Conservation (phyloP, 2,888 invertebrate species). For the Microplitis manilae region DNA sequence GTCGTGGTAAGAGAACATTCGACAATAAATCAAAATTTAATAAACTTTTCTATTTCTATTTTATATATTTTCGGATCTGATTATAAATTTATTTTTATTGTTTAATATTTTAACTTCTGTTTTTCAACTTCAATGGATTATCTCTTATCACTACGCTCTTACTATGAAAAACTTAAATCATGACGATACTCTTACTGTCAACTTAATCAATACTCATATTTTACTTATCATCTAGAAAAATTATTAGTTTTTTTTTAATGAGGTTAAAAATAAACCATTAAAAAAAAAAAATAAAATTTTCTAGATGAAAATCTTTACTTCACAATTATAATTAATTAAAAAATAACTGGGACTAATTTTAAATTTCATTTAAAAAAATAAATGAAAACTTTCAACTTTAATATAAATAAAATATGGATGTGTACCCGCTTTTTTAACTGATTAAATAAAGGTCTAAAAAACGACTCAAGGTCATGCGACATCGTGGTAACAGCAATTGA, state of each 20-base stretch:
- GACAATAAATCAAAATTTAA: slow-evolving; percentile 22
- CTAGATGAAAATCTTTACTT: background rate
- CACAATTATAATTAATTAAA: background rate
- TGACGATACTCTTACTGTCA: background rate
- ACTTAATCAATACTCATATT: background rate
- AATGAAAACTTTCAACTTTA: background rate
- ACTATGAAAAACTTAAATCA: background rate
- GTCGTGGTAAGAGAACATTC: slow-evolving; percentile 66
- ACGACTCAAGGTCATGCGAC: slow-evolving; percentile 38
- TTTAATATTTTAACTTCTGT: slow-evolving; percentile 12
- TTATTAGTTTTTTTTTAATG: background rate
- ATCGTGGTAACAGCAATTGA: slow-evolving; percentile 17
- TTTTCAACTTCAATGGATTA: background rate
- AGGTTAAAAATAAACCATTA: no score
- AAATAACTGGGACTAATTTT: background rate
- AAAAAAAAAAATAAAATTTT: background rate
- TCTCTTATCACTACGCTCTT: background rate
- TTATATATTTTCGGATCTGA: background rate
- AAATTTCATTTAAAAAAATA: background rate
- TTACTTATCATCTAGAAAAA: background rate
- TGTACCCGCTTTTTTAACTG: slow-evolving; percentile 36
- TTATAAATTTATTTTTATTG: slow-evolving; percentile 8
- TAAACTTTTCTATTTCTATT: slow-evolving; percentile 25
- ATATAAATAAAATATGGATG: background rate
- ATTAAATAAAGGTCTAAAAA: slow-evolving; percentile 37